These are phyloP conservation scores for Spheniscus humboldti DNA, from an alignment of 2,797 vertebrate species.

Conservation along the genomic window DNA sequence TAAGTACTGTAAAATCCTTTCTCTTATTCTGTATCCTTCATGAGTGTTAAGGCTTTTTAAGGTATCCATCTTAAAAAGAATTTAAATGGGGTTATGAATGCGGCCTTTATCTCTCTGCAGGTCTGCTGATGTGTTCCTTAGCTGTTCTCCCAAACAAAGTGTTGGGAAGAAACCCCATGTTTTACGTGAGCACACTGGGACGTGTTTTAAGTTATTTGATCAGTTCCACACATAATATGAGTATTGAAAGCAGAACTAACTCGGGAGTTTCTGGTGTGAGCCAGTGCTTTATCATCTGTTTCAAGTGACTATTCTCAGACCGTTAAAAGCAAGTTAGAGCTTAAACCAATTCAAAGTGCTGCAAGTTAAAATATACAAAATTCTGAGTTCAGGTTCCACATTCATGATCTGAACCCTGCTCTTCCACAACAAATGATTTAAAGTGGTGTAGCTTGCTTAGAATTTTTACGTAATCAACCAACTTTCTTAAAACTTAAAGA, in stretches of 20 bases:
- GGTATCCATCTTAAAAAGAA: background rate
- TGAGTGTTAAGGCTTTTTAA: background rate
- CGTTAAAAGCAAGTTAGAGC: background rate
- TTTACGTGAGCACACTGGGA: background rate
- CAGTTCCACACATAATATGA: background rate
- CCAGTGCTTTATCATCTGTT: background rate
- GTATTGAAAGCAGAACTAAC: background rate
- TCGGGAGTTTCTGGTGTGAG: background rate
- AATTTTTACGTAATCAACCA: background rate
- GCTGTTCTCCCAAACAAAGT: rapidly evolving
- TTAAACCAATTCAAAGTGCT: background rate
- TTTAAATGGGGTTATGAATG: rapidly evolving
- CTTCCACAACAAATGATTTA: background rate
- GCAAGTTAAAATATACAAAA: background rate
- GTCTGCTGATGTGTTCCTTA: background rate
- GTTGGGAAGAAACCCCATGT: rapidly evolving
- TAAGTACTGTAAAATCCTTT: background rate
- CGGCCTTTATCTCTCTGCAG: background rate
- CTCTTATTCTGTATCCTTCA: too few relatives aligned
- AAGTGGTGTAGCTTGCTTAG: background rate
- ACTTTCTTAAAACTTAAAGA: background rate
- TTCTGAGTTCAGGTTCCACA: background rate
- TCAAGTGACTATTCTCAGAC: background rate
- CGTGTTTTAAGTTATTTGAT: background rate
- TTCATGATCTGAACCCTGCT: background rate